Conservation (phyloP, 2,113 vertebrate genomes). For the Oryctolagus cuniculus region DNA sequence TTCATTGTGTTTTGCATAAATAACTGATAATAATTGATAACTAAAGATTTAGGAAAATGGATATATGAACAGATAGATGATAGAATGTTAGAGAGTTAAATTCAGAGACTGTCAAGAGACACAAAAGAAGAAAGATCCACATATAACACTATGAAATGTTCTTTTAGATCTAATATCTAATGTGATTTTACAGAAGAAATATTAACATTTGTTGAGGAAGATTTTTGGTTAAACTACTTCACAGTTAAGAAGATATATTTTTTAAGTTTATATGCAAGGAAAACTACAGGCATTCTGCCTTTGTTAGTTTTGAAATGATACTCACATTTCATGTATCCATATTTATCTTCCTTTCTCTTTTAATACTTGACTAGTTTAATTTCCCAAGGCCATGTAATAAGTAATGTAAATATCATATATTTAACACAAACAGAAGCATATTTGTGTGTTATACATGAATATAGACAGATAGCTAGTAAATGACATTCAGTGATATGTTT, state of each 20-base stretch:
- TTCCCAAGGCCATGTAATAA: slow-evolving; percentile 22
- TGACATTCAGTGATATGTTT: neutral
- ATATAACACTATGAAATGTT: neutral
- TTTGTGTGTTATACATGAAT: too few species aligned
- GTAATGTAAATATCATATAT: neutral
- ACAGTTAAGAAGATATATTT: neutral
- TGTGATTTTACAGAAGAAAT: neutral
- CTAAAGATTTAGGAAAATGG: neutral
- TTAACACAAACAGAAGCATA: too few species aligned
- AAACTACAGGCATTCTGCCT: neutral
- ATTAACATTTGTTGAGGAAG: neutral
- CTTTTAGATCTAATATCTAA: neutral
- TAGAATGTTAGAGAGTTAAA: too few species aligned
- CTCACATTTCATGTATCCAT: neutral
- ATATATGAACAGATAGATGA: too few species aligned
- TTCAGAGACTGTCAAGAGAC: too few species aligned
- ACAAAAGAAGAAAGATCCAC: neutral
- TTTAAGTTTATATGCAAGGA: neutral
- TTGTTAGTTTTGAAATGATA: neutral
- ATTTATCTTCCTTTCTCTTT: neutral
- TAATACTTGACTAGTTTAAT: neutral
- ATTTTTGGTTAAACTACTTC: neutral
- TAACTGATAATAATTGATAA: neutral
- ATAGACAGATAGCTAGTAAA: too few species aligned
- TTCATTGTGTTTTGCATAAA: neutral